Conservation (phyloP, 2,797 vertebrate genomes). For the Eulemur mongoz region DNA sequence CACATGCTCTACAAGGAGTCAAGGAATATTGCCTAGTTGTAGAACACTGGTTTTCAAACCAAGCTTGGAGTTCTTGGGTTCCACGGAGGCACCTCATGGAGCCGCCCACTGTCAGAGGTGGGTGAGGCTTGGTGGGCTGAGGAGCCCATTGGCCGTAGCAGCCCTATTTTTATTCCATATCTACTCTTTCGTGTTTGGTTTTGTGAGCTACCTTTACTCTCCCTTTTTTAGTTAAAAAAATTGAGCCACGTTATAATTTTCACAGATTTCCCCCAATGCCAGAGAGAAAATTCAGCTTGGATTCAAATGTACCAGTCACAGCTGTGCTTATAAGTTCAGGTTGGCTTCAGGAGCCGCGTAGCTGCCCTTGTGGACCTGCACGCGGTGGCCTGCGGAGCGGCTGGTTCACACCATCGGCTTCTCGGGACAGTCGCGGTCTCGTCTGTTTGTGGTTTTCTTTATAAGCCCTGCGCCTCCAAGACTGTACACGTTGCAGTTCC, state of each 20-base stretch:
- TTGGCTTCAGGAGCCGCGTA: background rate
- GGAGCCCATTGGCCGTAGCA: accelerated
- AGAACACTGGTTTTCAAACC: background rate
- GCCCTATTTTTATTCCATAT: accelerated
- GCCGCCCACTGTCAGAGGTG: accelerated
- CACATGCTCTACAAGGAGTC: background rate
- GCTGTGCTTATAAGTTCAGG: background rate
- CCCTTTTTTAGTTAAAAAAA: background rate
- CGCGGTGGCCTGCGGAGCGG: background rate
- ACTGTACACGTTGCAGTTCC: accelerated
- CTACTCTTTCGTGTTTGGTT: too few species aligned
- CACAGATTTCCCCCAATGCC: background rate
- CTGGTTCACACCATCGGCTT: background rate
- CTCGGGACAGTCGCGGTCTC: background rate
- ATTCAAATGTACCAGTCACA: background rate
- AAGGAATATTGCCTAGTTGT: accelerated
- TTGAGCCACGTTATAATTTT: background rate
- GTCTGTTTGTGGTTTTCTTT: background rate
- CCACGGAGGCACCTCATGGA: accelerated
- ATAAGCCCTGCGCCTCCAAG: too few species aligned
- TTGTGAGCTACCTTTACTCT: background rate
- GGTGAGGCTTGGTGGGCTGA: background rate
- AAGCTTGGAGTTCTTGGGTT: too few species aligned
- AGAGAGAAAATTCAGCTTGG: background rate
- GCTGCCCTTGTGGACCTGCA: background rate